These are phyloP conservation scores for Rattus norvegicus DNA, from an alignment of 2,113 vertebrate genomes.

Conservation along the genomic window GRCr8 NC_086024.1:130855501-130856000, in stretches of 20 bases:
- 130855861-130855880: not conserved
- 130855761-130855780: not conserved
- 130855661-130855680: too few relatives aligned
- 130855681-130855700: not conserved
- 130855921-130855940: fast-evolving
- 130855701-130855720: too few relatives aligned
- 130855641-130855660: not conserved
- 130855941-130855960: not conserved
- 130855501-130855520: not conserved
- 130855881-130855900: too few relatives aligned
- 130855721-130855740: too few relatives aligned
- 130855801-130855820: not conserved
- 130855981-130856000: not conserved
- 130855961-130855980: not conserved
- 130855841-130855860: too few relatives aligned
- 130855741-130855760: not conserved
- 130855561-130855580: not conserved
- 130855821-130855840: not conserved
- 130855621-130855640: too few relatives aligned
- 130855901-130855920: not conserved
- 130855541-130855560: not conserved
- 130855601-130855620: not conserved
- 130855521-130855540: not conserved
- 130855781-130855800: not conserved
- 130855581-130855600: not conserved